A percentile compares a stretch with the other conserved stretches of the same genome.
phyloP scores from a whole-genome alignment of 2,888 invertebrate species.

The Megalurothrips usitatus region DNA sequence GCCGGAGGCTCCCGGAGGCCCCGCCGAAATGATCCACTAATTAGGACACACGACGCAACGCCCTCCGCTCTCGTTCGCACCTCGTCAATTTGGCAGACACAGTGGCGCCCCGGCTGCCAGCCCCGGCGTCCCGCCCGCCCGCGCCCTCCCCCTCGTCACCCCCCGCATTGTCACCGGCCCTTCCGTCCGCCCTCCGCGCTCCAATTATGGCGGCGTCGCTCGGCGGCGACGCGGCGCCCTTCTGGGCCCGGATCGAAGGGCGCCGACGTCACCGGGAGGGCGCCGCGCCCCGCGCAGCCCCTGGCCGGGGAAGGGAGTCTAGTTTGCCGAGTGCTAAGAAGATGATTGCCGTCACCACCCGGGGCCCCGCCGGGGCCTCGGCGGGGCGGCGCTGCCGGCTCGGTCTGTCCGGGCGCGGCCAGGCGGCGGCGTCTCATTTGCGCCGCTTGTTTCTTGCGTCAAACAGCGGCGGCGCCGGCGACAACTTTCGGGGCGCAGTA shows the following conservation, averaged over 20 bases:
- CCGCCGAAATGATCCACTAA: background rate
- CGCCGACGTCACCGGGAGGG: background rate
- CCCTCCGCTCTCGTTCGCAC: background rate
- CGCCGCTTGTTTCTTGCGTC: slow-evolving; percentile 21
- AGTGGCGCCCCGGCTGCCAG: background rate
- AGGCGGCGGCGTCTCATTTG: slow-evolving; percentile 3
- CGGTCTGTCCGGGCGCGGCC: background rate
- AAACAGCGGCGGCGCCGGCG: background rate
- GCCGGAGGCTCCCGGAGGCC: background rate
- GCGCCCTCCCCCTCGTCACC: background rate
- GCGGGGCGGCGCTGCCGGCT: background rate
- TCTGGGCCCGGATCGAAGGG: too few relatives aligned
- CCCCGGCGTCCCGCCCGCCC: background rate
- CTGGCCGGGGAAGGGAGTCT: background rate
- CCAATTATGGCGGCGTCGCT: background rate
- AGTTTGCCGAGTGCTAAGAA: slow-evolving; percentile 16
- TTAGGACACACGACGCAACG: background rate
- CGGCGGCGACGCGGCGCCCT: background rate
- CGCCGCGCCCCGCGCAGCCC: background rate
- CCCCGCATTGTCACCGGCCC: background rate
- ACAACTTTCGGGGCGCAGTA: background rate
- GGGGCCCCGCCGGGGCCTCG: too few relatives aligned
- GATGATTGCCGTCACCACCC: slow-evolving; percentile 1
- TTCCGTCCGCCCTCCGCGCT: background rate
- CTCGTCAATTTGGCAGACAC: background rate